Base-by-base conservation (phyloP, 2,113 vertebrate species). In the Puntigrus tetrazona region DNA sequence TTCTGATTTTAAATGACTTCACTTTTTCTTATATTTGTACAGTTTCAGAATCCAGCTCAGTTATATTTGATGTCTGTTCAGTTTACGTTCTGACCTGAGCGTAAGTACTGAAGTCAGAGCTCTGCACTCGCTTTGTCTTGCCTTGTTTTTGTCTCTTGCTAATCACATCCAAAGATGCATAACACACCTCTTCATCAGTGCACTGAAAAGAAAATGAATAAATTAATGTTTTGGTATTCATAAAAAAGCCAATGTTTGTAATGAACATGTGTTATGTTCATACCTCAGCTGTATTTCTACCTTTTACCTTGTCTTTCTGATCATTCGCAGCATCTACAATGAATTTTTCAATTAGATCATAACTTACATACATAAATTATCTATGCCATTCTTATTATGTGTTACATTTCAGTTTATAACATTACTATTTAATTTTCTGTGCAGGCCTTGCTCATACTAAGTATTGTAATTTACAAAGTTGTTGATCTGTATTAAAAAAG, bases 101-200 rank as follows among this genome's bases (percentile, higher is more conserved):
- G 18, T 82, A 82, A 16, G 47, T 82, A 41, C 80, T 70, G 11
- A 82, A 69, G 52, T 82, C 47, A 1, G 65, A 82, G 27, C 67
- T 20, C 41, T 82, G 43, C 7, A 25, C 63, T 57, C 4, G 47
- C 47, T 34, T 82, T 31, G 34, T 57, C 65, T 73, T 82, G 43
- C 8, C 22, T 3, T 36, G 47, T 41, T 52, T 82, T 4, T 38
- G 72, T 29, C 72, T 45, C 27, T 25, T 74, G 43, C 7, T 47
- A 1, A 2, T 31, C 20, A 72, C n/a, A 1, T 72, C 80, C 22
- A 82, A 25, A 4, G 67, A 72, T 25, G 47, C 31, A 57, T 82
- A 82, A 50, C 65, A 82, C 20, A 83, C 70, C 22, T 70, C 63
- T 38, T 38, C 45, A 36, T 36, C 80, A 5, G 1, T n/a, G 27